A percentile compares a stretch with the other conserved stretches of the same genome.
Conservation (phyloP, 2,113 vertebrate genomes). For the Protobothrops mucrosquamatus region DNA sequence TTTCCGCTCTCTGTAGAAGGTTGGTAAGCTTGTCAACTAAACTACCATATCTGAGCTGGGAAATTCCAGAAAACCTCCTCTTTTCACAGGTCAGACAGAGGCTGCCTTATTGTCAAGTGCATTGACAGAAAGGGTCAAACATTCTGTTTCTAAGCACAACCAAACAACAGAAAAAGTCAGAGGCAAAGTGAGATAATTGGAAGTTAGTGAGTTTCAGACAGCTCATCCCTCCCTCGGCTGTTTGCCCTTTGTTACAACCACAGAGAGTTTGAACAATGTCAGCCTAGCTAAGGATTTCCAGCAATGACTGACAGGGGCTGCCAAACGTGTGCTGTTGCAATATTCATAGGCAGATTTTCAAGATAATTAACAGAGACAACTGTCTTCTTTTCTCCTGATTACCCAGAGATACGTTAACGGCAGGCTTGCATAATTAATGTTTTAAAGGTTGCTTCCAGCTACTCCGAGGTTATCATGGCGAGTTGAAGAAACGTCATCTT, state of each 20-base stretch:
- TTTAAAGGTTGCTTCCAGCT: conserved; percentile 34
- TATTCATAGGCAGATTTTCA: conserved; percentile 49
- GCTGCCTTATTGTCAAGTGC: background rate
- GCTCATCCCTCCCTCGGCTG: background rate
- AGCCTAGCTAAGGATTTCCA: background rate
- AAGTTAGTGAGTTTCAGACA: background rate
- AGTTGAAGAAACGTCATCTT: conserved; percentile 34
- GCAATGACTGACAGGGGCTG: conserved; percentile 42
- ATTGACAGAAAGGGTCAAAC: background rate
- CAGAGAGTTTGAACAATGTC: background rate
- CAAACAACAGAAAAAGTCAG: background rate
- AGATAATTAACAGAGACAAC: conserved; percentile 51
- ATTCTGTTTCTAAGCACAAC: background rate
- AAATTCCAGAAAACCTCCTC: background rate
- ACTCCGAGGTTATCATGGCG: conserved; percentile 36
- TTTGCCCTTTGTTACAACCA: background rate
- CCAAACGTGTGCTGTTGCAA: conserved; percentile 30
- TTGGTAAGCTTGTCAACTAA: no score
- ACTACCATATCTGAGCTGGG: background rate
- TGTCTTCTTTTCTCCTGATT: conserved; percentile 56
- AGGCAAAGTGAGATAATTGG: background rate
- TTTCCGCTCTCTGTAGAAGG: background rate
- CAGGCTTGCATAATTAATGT: conserved; percentile 55
- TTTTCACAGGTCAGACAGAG: background rate
- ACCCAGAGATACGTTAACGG: conserved; percentile 49